These are phyloP conservation scores for Melanophora roralis DNA, from an alignment of 2,888 invertebrate genomes.

Conservation along the genomic window DNA sequence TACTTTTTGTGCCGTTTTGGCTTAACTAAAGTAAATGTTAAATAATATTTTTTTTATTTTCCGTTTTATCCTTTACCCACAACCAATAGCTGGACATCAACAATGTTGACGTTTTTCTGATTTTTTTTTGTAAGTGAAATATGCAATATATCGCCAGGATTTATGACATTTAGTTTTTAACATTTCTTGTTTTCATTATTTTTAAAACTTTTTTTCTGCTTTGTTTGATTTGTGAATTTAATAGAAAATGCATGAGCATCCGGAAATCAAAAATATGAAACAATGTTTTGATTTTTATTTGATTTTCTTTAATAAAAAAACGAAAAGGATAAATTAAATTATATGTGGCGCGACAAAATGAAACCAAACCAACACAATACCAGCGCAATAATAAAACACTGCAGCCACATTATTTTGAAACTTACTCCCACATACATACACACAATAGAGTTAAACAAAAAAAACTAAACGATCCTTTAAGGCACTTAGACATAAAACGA, in stretches of 20 bases:
- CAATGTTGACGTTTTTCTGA: slow-evolving; percentile 19
- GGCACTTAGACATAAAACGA: background rate
- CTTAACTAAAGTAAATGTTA: background rate
- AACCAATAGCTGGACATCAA: background rate
- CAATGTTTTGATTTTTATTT: slow-evolving; percentile 23
- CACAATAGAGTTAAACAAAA: background rate
- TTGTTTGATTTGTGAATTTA: slow-evolving; percentile 40
- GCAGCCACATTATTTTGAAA: slow-evolving; percentile 10
- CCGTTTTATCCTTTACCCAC: too few relatives aligned
- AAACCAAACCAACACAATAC: slow-evolving; percentile 23
- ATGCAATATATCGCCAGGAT: slow-evolving; percentile 20
- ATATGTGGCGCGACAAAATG: slow-evolving; percentile 55
- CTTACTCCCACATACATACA: background rate
- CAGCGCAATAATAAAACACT: background rate
- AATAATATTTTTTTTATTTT: background rate
- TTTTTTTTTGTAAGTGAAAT: slow-evolving; percentile 18
- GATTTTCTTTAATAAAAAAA: slow-evolving; percentile 23
- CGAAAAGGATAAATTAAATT: slow-evolving; percentile 47
- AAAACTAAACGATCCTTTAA: slow-evolving; percentile 8
- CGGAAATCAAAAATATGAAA: slow-evolving; percentile 4
- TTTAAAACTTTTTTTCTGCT: slow-evolving; percentile 8
- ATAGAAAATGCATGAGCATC: slow-evolving; percentile 28
- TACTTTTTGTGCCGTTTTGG: too few relatives aligned
- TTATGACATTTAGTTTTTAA: slow-evolving; percentile 39
- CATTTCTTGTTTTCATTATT: background rate